Evolutionary conservation across 2,888 invertebrate species (phyloP), one percentile per base, ranked within the genome.

Genomic region (Tenthredo scrophulariae): DNA sequence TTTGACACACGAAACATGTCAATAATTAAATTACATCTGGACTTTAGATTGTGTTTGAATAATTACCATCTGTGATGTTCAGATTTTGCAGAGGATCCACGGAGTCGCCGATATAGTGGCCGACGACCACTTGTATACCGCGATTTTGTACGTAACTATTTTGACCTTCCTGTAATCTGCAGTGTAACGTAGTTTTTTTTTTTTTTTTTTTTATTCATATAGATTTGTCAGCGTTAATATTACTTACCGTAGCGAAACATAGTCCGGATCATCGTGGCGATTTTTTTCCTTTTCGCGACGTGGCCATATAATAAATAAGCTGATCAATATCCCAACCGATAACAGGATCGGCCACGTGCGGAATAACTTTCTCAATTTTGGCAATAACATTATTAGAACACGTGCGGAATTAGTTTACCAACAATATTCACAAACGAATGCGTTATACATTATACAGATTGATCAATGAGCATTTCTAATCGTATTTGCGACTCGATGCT

Each of bases 101-200:
- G 43, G 96, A 96, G 91, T 97, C 97, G 77, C 98, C 98, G 89
- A 98, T 95, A 93, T 98, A 98, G 93, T 97, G 97, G 1, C 98
- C 98, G 37, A 98, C 97, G 82, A 98, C 96, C 7, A 98, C 97
- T 91, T 96, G 96, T 93, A 97, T 96, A n/a, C 97, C 97, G 91
- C 94, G 94, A 84, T 95, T 95, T 92, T 97, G 96, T 37, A 96
- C 94, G 92, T 96, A 96, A 88, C 97, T 96, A 89, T 95, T 95
- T 91, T 96, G 96, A 90, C 95, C 95, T 88, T 94, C 95, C 87
- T 94, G 93, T 86, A 95, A 92, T 88, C 96, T 96, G 89, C 50
- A 92, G 86, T 84, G 26, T 37, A 7, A 7, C 85, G 26, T 84
- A 6, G 40, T 37, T 22, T 40, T 62, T 65, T 13, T 62, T 18